These are phyloP conservation scores for Mizuhopecten yessoensis DNA, from an alignment of 1,140 invertebrate genomes.

Conservation along the genomic window DNA sequence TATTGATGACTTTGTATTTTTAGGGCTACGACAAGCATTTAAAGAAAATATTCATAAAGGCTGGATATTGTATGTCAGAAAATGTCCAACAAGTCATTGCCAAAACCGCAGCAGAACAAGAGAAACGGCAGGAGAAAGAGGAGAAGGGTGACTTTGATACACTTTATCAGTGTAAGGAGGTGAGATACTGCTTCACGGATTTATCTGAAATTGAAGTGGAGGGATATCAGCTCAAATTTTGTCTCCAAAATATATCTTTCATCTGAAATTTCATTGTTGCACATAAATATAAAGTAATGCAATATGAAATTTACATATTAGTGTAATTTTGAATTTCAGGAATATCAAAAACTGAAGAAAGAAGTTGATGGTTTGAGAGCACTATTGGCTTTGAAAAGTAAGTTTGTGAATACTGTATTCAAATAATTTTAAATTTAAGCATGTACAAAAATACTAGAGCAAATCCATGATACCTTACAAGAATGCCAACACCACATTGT, in stretches of 20 bases:
- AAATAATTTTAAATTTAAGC: background rate
- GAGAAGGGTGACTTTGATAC: constrained; percentile 68
- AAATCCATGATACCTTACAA: background rate
- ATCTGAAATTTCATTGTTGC: background rate
- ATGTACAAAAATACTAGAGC: background rate
- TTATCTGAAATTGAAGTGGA: background rate
- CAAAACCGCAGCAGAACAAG: constrained; percentile 62
- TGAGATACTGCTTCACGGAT: constrained; percentile 40
- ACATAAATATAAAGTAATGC: constrained; percentile 29
- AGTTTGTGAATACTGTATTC: constrained; percentile 15
- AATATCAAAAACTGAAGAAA: constrained; percentile 66
- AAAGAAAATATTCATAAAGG: constrained; percentile 73
- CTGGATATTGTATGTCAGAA: constrained; percentile 72
- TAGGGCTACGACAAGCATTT: constrained; percentile 77
- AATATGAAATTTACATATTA: background rate
- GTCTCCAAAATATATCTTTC: background rate
- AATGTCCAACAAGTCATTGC: constrained; percentile 63
- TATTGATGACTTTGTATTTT: constrained; percentile 37
- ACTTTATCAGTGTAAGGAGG: constrained; percentile 69
- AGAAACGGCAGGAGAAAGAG: constrained; percentile 64
- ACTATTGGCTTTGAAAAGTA: constrained; percentile 56
- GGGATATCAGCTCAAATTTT: too few species aligned
- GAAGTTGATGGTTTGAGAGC: constrained; percentile 63
- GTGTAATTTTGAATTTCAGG: constrained; percentile 54
- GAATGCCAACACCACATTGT: background rate